Conservation (phyloP, 2,888 invertebrate genomes). For the Microplitis manilae region DNA sequence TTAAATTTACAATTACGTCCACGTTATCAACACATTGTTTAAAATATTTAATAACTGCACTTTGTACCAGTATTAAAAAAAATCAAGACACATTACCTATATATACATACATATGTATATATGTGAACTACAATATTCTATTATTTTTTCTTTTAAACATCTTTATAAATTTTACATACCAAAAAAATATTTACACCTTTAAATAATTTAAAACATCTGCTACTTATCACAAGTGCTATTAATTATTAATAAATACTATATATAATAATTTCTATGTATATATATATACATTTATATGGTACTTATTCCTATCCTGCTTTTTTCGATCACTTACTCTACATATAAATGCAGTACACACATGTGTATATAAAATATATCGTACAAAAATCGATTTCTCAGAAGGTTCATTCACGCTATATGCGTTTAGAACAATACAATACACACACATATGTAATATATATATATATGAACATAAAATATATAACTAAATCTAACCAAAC, state of each 20-base stretch:
- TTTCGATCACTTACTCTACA: not conserved
- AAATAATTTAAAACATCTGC: not conserved
- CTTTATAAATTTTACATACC: not conserved
- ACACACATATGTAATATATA: not conserved
- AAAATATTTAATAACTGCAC: not conserved
- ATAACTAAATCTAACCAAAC: not conserved
- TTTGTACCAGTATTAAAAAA: not conserved
- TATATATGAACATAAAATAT: not conserved
- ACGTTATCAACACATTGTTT: not conserved
- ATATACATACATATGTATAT: too few relatives aligned
- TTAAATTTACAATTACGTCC: not conserved
- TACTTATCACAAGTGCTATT: not conserved
- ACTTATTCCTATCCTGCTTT: not conserved
- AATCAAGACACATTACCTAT: not conserved
- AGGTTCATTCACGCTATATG: not conserved
- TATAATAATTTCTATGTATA: not conserved
- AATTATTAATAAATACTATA: not conserved
- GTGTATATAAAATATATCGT: not conserved
- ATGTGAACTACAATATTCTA: too few relatives aligned
- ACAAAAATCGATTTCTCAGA: constrained; percentile 1
- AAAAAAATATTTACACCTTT: not conserved
- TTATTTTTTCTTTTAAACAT: not conserved
- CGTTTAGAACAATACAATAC: not conserved
- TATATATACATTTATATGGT: not conserved
- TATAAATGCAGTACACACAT: not conserved